Conservation (phyloP, 2,888 invertebrate species). For the Pandemis corylana region DNA sequence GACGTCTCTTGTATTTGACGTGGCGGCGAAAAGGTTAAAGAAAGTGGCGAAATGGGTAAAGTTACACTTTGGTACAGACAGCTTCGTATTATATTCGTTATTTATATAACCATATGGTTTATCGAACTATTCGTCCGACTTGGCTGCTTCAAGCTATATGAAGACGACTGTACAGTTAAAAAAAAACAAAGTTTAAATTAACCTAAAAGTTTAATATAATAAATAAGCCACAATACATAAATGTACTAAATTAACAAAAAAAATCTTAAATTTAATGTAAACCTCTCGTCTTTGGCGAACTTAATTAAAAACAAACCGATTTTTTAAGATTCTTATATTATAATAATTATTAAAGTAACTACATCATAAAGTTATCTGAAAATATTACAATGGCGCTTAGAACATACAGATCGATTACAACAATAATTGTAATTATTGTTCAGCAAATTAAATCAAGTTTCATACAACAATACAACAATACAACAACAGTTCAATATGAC, state of each 20-base stretch:
- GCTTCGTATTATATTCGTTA: no score
- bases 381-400: background rate
- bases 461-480: no score
- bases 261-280: constrained; percentile 20
- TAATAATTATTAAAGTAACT: background rate
- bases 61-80: no score
- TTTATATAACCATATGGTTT: no score
- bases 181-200: constrained; percentile 7
- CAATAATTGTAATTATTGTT: background rate
- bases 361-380: background rate
- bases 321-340: constrained; percentile 18
- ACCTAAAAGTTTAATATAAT: constrained; percentile 39
- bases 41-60: no score
- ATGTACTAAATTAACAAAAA: constrained; percentile 31
- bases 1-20: no score
- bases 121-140: no score
- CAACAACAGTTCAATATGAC: no score
- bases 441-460: no score
- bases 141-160: no score
- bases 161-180: background rate
- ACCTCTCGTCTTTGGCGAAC: constrained; percentile 33
- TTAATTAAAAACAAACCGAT: constrained; percentile 16
- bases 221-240: constrained; percentile 41
- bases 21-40: no score
- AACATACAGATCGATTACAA: no score